These are phyloP conservation scores for Cyprinodon brontotheroides DNA, from an alignment of 2,113 vertebrate genomes.

Conservation along the genomic window DNA sequence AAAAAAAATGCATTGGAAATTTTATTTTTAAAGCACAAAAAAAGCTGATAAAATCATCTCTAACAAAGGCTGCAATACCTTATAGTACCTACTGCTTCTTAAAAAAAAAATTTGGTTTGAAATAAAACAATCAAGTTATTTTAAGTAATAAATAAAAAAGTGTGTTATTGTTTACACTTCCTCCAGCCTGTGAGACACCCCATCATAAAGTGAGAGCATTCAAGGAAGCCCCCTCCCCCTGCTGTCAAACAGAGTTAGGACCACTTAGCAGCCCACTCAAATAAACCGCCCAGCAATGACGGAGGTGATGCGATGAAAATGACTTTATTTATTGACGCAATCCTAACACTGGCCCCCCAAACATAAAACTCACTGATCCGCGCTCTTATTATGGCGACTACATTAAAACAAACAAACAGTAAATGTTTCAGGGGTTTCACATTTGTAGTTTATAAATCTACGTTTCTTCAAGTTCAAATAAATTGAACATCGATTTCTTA, in stretches of 20 bases:
- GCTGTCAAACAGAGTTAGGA: conserved; percentile 50
- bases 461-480: conserved; percentile 42
- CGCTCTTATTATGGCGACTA: conserved; percentile 12
- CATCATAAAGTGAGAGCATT: not conserved
- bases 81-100: not conserved
- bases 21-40: not conserved
- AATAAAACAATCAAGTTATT: not conserved
- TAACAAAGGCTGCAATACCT: not conserved
- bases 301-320: conserved; percentile 17
- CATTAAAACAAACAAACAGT: not conserved
- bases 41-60: not conserved
- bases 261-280: conserved; percentile 4
- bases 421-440: conserved; percentile 7
- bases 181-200: not conserved
- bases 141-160: not conserved
- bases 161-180: not conserved
- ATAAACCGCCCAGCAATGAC: conserved; percentile 15
- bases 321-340: conserved; percentile 20
- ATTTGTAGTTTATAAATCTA: conserved; percentile 4
- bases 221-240: conserved; percentile 24
- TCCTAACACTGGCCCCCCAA: not conserved
- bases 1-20: too few relatives aligned
- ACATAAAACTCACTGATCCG: conserved; percentile 21
- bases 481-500: not conserved
- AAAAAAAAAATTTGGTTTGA: not conserved